These are phyloP conservation scores for Yponomeuta evonymella DNA, from an alignment of 2,888 invertebrate species.

Conservation along the genomic window DNA sequence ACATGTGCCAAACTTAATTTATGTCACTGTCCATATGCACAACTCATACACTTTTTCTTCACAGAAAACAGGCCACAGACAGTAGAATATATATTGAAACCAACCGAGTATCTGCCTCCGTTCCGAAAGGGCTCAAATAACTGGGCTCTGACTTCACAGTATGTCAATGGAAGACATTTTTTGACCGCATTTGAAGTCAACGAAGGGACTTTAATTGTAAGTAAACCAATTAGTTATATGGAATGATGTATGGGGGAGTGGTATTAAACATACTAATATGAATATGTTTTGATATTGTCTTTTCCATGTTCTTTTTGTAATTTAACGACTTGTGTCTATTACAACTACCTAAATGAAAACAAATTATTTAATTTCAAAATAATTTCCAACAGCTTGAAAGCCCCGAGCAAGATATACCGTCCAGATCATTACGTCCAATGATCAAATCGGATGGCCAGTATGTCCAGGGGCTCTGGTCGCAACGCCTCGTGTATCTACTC, in stretches of 20 bases:
- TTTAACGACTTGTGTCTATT: too few species aligned
- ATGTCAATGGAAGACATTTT: slow-evolving; percentile 69
- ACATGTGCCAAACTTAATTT: too few species aligned
- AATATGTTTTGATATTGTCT: too few species aligned
- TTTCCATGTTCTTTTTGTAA: too few species aligned
- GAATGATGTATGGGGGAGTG: too few species aligned
- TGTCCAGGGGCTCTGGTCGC: slow-evolving; percentile 63
- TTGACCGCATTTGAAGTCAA: slow-evolving; percentile 67
- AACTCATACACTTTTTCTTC: slow-evolving; percentile 16
- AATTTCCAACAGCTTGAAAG: slow-evolving; percentile 51
- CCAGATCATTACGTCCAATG: slow-evolving; percentile 53
- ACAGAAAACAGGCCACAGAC: slow-evolving; percentile 59
- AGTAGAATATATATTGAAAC: slow-evolving; percentile 62
- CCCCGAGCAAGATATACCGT: slow-evolving; percentile 61
- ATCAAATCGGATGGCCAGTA: slow-evolving; percentile 59
- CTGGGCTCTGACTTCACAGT: slow-evolving; percentile 67
- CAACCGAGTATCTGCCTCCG: slow-evolving; percentile 57
- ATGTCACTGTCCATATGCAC: too few species aligned
- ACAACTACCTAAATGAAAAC: too few species aligned
- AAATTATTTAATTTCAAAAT: too few species aligned
- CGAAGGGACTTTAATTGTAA: slow-evolving; percentile 68
- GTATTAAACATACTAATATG: too few species aligned
- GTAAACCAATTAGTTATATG: slow-evolving; percentile 25
- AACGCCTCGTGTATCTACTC: slow-evolving; percentile 58
- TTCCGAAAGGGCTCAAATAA: slow-evolving; percentile 63